phyloP scores from a whole-genome alignment of 2,888 invertebrate genomes.

The Artemia sinica region DNA sequence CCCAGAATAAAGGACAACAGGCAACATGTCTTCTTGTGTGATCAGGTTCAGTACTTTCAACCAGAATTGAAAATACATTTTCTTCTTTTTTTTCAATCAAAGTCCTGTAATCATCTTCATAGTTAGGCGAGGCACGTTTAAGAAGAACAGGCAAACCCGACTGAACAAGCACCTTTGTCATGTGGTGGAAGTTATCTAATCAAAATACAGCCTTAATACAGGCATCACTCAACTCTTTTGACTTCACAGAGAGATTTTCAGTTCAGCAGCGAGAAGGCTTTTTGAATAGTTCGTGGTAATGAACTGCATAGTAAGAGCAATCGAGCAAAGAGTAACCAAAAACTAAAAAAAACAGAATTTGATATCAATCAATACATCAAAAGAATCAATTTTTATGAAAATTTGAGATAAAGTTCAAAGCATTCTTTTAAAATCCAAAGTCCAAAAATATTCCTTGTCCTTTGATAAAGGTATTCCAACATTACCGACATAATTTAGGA shows the following conservation, averaged over 20 bases:
- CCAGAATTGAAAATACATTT: constrained; percentile 52
- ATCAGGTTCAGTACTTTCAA: constrained; percentile 58
- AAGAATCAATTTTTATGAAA: too few species aligned
- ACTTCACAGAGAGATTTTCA: constrained; percentile 71
- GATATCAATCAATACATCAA: too few species aligned
- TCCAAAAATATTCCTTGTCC: too few species aligned
- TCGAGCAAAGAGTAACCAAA: too few species aligned
- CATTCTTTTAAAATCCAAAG: too few species aligned
- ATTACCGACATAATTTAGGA: constrained; percentile 57
- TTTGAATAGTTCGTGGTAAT: too few species aligned
- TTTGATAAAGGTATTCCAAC: constrained; percentile 46
- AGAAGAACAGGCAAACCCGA: constrained; percentile 66
- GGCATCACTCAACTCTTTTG: constrained; percentile 71
- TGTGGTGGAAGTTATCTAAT: constrained; percentile 83
- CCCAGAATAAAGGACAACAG: constrained; percentile 38
- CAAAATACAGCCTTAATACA: constrained; percentile 75
- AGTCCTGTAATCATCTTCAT: constrained; percentile 66
- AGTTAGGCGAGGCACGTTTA: constrained; percentile 59
- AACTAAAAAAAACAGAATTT: too few species aligned
- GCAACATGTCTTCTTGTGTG: constrained; percentile 47
- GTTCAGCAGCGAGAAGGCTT: constrained; percentile 74
- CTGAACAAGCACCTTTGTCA: constrained; percentile 73
- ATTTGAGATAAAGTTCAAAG: too few species aligned
- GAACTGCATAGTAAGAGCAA: too few species aligned
- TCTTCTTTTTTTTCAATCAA: constrained; percentile 69